A percentile compares a stretch with the other conserved stretches of the same genome.
These are phyloP conservation scores for Epinephelus awoara DNA, from an alignment of 2,797 vertebrate species.

Conservation along the genomic window DNA sequence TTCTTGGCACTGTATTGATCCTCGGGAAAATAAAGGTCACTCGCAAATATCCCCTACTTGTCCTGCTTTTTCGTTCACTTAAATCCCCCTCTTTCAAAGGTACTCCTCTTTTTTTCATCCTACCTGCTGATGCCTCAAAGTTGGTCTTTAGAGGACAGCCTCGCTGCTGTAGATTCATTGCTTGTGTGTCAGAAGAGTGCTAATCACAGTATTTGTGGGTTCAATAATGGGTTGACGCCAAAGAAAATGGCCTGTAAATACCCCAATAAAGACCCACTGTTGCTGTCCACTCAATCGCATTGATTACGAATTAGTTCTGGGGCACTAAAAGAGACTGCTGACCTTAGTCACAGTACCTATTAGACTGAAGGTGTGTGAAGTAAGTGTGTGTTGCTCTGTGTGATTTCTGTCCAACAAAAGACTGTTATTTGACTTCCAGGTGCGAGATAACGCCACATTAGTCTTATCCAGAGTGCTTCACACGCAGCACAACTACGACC, in stretches of 20 bases:
- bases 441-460: constrained; percentile 94
- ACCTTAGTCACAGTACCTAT: constrained; percentile 34
- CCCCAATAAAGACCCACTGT: constrained; percentile 56
- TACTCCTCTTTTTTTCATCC: constrained; percentile 36
- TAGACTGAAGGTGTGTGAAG: constrained; percentile 35
- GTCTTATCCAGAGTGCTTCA: constrained; percentile 92
- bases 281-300: constrained; percentile 54
- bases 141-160: constrained; percentile 37
- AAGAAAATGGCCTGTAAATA: constrained; percentile 69
- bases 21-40: constrained; percentile 70
- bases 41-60: constrained; percentile 51
- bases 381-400: constrained; percentile 9
- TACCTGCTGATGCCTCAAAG: constrained; percentile 10
- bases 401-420: constrained; percentile 29
- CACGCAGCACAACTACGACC: constrained; percentile 94
- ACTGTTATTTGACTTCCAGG: constrained; percentile 84
- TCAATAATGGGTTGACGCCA: constrained; percentile 64
- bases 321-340: constrained; percentile 50
- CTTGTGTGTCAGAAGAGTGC: constrained; percentile 58
- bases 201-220: constrained; percentile 69
- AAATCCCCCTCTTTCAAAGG: constrained; percentile 51
- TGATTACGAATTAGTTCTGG: constrained; percentile 72
- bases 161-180: constrained; percentile 47
- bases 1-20: constrained; percentile 69
- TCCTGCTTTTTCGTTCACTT: constrained; percentile 49